Evolutionary conservation across 2,888 invertebrate genomes (phyloP), one percentile per base, ranked within the genome.

Genomic region (Dolichomitus sp.): DNA sequence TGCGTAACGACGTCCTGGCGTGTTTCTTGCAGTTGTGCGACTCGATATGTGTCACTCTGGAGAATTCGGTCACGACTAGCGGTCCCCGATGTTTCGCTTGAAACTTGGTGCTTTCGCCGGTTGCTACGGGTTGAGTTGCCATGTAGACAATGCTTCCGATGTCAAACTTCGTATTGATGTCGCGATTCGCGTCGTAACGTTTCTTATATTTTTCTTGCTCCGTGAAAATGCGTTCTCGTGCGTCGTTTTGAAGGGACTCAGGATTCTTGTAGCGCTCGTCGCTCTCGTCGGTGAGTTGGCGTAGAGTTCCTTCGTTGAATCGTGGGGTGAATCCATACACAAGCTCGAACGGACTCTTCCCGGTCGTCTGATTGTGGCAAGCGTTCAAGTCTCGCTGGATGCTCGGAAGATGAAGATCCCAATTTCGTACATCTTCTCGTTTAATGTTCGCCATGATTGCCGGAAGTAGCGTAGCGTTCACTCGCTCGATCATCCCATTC

Each of bases 361-460:
- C 79, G 3, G 80, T 85, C 11, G 85, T 48, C 50, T 84, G 75
- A 27, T 77, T 77, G n/a, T 72, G 52, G 0, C 75, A 66, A 11
- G 80, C 79, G 57, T 87, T 87, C 12, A 87, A 27, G 45, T 87
- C 63, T 33, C 86, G 84, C 45, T 86, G 72, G 33, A 87, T 17
- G n/a, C 61, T 72, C 19, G 68, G 79, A 7, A 69, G 45, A 7
- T 50, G 19, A 5, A 33, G 27, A 57, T 80, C 80, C 80, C 75
- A 81, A 14, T 75, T 45, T 12, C 30, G 17, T 23, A 42, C 59
- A 19, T 73, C 79, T 6, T 57, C 72, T 14, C 68, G 50, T 14
- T 37, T 11, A 7, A 68, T 4, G 17, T 52, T 52, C 1, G 52
- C 68, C 37, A 37, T 19, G 2, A 68, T 33, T 4, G 74, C 61